phyloP scores from a whole-genome alignment of 2,888 invertebrate species.

The Pollenia labialis region DNA sequence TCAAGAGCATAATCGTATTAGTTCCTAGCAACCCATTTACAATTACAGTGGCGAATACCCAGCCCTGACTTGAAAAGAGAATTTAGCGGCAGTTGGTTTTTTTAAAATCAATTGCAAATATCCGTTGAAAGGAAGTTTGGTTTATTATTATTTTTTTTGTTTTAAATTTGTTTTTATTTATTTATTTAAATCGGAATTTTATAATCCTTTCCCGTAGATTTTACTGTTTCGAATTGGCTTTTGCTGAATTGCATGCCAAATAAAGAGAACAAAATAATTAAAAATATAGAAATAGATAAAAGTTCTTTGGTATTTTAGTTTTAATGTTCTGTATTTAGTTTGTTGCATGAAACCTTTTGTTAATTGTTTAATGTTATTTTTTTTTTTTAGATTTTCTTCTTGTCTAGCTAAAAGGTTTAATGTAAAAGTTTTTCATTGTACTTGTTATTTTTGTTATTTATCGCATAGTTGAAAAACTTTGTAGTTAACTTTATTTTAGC shows the following conservation, averaged over 20 bases:
- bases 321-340: slow-evolving; percentile 31
- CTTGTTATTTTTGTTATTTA: slow-evolving; percentile 8
- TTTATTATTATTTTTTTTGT: slow-evolving; percentile 7
- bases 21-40: too few relatives aligned
- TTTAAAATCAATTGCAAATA: slow-evolving; percentile 29
- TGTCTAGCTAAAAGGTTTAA: slow-evolving; percentile 6
- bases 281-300: slow-evolving; percentile 29
- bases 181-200: neutral
- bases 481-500: slow-evolving; percentile 53
- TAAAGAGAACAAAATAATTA: neutral
- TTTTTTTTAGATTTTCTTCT: slow-evolving; percentile 11
- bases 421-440: slow-evolving; percentile 25
- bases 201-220: neutral
- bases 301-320: slow-evolving; percentile 19
- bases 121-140: slow-evolving; percentile 48
- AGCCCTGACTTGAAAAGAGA: neutral
- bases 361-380: slow-evolving; percentile 59
- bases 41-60: neutral
- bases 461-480: slow-evolving; percentile 28
- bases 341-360: slow-evolving; percentile 45
- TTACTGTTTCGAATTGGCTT: slow-evolving; percentile 7
- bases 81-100: neutral
- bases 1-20: too few relatives aligned
- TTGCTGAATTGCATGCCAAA: neutral
- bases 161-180: neutral